Evolutionary conservation across 1,140 invertebrate species (phyloP).

Genomic region (Drosophila rhopaloa): DNA sequence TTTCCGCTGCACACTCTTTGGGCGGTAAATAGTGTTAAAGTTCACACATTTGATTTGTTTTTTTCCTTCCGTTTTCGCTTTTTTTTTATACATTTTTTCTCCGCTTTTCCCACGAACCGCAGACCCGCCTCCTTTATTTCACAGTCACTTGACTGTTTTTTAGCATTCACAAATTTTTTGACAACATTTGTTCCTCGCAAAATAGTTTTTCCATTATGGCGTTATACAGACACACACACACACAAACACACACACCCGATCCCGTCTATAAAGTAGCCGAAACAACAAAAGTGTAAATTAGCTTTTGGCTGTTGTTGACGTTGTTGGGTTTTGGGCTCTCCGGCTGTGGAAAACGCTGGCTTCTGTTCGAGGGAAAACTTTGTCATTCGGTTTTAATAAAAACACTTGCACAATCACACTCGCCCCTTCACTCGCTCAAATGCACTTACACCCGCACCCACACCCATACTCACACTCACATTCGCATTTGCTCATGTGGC

Average conservation of each 20-base stretch:
- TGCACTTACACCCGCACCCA: constrained; percentile 49
- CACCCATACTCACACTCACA: constrained; percentile 35
- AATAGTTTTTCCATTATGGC: constrained; percentile 82
- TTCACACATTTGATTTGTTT: constrained; percentile 81
- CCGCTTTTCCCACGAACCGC: constrained; percentile 21
- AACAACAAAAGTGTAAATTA: constrained; percentile 82
- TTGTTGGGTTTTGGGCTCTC: constrained; percentile 60
- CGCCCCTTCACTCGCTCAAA: constrained; percentile 36
- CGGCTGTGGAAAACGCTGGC: constrained; percentile 33
- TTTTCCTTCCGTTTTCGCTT: constrained; percentile 17
- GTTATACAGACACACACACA: constrained; percentile 16
- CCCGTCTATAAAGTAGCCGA: constrained; percentile 73
- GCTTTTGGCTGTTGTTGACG: constrained; percentile 81
- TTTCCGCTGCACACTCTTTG: constrained; percentile 74
- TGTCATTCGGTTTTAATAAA: constrained; percentile 82
- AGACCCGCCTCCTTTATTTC: constrained; percentile 15
- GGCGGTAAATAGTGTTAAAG: constrained; percentile 82
- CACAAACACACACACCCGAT: constrained; percentile 14
- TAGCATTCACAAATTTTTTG: constrained; percentile 81
- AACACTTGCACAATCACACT: constrained; percentile 72
- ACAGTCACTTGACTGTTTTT: constrained; percentile 67
- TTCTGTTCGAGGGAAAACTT: constrained; percentile 70
- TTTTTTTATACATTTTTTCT: constrained; percentile 14
- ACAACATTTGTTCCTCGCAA: constrained; percentile 76
- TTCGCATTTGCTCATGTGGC: constrained; percentile 50